phyloP scores from a whole-genome alignment of 35 echinoderm and acorn worm genomes.

The Chiridota heheva region DNA sequence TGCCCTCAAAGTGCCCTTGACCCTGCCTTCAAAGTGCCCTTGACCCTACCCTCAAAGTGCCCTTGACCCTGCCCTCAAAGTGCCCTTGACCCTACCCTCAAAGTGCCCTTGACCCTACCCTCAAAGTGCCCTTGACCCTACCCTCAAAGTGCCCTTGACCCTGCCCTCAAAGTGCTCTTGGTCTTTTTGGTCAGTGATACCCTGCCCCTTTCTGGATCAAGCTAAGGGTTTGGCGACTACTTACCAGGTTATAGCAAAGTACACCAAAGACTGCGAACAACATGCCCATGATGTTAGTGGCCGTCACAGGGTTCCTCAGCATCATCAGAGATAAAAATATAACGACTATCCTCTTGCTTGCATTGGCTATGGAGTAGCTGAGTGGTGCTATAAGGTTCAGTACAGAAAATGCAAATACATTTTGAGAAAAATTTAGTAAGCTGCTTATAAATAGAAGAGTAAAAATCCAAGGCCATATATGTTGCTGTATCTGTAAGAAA shows the following conservation, averaged over 20 bases:
- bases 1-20: too few species aligned
- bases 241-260: slow-evolving; percentile 83
- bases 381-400: slow-evolving; percentile 78
- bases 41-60: too few species aligned
- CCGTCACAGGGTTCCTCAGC: slow-evolving; percentile 87
- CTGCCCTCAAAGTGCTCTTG: too few species aligned
- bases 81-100: too few species aligned
- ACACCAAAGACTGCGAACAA: slow-evolving; percentile 85
- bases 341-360: slow-evolving; percentile 83
- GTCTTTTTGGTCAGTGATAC: too few species aligned
- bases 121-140: too few species aligned
- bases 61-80: too few species aligned
- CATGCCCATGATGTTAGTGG: slow-evolving; percentile 85
- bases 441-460: slow-evolving; percentile 75
- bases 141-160: too few species aligned
- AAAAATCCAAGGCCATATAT: slow-evolving; percentile 57
- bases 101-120: too few species aligned
- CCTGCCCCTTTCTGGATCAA: too few species aligned
- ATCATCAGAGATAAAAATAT: slow-evolving; percentile 80
- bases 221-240: neutral
- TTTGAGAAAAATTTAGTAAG: slow-evolving; percentile 93
- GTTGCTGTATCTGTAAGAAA: slow-evolving; percentile 60
- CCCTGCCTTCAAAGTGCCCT: too few species aligned
- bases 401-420: slow-evolving; percentile 97
- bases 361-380: slow-evolving; percentile 97